Conservation (phyloP, 2,888 invertebrate genomes). For the Xanthorhoe designata region DNA sequence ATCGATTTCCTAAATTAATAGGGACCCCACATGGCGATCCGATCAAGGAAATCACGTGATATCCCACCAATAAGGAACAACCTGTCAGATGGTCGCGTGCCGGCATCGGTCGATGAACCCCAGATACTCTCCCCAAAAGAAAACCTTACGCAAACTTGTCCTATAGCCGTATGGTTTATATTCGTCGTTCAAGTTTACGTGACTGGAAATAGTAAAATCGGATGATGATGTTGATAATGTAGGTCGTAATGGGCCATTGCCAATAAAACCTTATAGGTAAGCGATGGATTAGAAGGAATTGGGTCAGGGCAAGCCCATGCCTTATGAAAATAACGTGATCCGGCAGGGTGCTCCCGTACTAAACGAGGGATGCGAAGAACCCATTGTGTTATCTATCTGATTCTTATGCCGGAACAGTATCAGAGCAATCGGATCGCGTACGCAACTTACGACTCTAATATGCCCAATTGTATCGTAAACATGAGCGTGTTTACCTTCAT, state of each 20-base stretch:
- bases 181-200: conserved; percentile 82
- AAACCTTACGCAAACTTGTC: conserved; percentile 51
- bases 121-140: conserved; percentile 54
- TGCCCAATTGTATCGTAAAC: conserved; percentile 45
- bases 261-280: conserved; percentile 86
- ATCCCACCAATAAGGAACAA: conserved; percentile 46
- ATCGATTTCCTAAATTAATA: conserved; percentile 30
- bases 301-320: conserved; percentile 79
- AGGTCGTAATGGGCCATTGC: conserved; percentile 84
- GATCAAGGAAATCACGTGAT: conserved; percentile 46
- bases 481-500: conserved; percentile 42
- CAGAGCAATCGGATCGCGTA: conserved; percentile 52
- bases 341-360: conserved; percentile 60
- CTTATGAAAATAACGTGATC: conserved; percentile 78
- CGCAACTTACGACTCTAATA: conserved; percentile 46
- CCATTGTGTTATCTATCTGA: conserved; percentile 63
- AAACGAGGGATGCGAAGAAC: conserved; percentile 56
- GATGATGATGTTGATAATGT: conserved; percentile 86
- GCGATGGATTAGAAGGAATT: conserved; percentile 84
- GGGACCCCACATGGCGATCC: conserved; percentile 26
- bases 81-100: conserved; percentile 48
- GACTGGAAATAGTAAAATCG: conserved; percentile 85
- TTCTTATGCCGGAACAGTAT: conserved; percentile 49
- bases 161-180: conserved; percentile 76
- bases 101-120: conserved; percentile 54